Evolutionary conservation across 2,113 vertebrate species (phyloP), one percentile per base, ranked within the genome.

Genomic region (Lepus timidus): DNA sequence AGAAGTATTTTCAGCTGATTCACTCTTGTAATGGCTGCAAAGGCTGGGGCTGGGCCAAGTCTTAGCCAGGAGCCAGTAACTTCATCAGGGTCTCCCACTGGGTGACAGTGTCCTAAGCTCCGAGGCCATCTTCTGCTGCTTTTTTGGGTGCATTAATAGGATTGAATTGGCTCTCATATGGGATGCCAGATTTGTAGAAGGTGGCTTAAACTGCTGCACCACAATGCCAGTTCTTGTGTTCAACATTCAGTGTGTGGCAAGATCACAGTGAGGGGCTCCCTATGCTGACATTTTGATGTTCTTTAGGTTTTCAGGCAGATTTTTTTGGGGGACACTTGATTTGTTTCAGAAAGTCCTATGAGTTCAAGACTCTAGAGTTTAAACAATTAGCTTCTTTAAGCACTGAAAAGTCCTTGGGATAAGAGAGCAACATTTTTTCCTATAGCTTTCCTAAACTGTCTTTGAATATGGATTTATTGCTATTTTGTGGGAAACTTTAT

Each of bases 401-500:
- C 23, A 58, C 73, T 76, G 9, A 81, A 79, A 96, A 85, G 31
- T 91, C 23, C 62, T 84, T 94, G 87, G 80, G 55, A 39, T 84
- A 33, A 91, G 89, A 85, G n/a, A 64, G 58, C 39, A 85, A 27
- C 4, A 62, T 11, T 86, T 90, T 44, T 91, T 74, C 14, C 62
- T 90, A 6, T 39, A 74, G 90, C 71, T 93, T 95, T 94, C 39
- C 7, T 39, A 81, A 93, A 67, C 84, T 84, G 65, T 83, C 65
- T 68, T 67, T 61, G 67, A 36, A 51, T 74, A 61, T 80, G 49
- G 84, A 95, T 94, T 95, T 96, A 95, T 55, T 93, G 70, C 33
- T 80, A 81, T 92, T 95, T 96, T 89, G 70, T 91, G 83, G 65
- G 92, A 93, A 94, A 93, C 27, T 96, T 96, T 79, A 95, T 93